Evolutionary conservation across 2,888 invertebrate species (phyloP), one percentile per base, ranked within the genome.

Genomic region (Netelia virgata): DNA sequence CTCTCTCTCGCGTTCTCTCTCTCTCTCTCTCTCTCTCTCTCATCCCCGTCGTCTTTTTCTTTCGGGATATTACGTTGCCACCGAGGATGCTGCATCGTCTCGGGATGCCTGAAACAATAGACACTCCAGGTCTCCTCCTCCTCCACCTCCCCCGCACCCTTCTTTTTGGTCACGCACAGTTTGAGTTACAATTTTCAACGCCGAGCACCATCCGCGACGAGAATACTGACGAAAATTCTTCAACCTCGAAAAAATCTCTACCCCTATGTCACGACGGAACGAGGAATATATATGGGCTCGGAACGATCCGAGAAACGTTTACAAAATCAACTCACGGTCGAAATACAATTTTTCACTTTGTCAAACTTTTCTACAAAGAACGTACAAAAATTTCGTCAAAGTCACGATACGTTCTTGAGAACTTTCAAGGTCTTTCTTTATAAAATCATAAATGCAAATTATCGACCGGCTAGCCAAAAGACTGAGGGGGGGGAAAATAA

Each of bases 1-100:
- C 47, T 74, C 41, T 61, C 18, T 82, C 16, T 28, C 20, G 47
- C 66, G 53, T 36, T 79, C 69, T 47, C 50, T 59, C 50, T 72
- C 23, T 23, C 23, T 23, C 23, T 23, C 23, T 23, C 53, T 70
- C 47, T 53, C 16, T 76, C 68, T 16, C n/a, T 18, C 53, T 47
- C 74, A 3, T 61, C 63, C 47, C 47, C 10, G 1, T 36, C 11
- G 41, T n/a, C 18, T 43, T 43, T 11, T 63, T 59, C 63, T 55
- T 70, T 70, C 20, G 41, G 66, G 90, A 92, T 92, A 92, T 92
- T 91, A 90, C 88, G 90, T 92, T 91, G 90, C 91, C 84, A 76
- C 78, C 84, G 82, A 84, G 86, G 79, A 64, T 81, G 28, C 41
- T 59, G 63, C 63, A 69, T 68, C 69, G 18, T 64, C 73, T 61